Conservation (phyloP, 2,888 invertebrate genomes). For the Chromoteleia sp. region DNA sequence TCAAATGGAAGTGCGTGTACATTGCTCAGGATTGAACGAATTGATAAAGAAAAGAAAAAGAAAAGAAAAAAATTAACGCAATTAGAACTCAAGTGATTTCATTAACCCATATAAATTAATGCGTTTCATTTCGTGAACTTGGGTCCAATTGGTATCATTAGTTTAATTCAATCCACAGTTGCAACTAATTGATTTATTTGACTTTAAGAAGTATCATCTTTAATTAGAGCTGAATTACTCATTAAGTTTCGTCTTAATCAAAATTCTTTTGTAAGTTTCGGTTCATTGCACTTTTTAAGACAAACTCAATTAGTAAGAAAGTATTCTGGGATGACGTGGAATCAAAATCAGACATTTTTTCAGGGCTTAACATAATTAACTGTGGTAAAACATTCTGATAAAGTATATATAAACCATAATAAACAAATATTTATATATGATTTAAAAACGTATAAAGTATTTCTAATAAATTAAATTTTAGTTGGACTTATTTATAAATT, state of each 20-base stretch:
- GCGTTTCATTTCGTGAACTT: slow-evolving; percentile 44
- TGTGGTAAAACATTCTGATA: too few relatives aligned
- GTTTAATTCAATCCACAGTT: slow-evolving; percentile 57
- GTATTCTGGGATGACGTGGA: neutral
- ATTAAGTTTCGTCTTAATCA: slow-evolving; percentile 45
- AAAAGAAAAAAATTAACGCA: slow-evolving; percentile 31
- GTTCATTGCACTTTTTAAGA: slow-evolving; percentile 49
- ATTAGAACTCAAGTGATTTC: slow-evolving; percentile 46
- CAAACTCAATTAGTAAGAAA: neutral
- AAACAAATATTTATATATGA: too few relatives aligned
- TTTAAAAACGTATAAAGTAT: too few relatives aligned
- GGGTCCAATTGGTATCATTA: slow-evolving; percentile 59
- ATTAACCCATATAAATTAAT: slow-evolving; percentile 49
- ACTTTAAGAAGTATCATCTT: slow-evolving; percentile 46
- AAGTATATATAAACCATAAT: too few relatives aligned
- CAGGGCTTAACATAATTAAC: too few relatives aligned
- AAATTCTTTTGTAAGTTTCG: slow-evolving; percentile 46
- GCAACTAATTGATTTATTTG: slow-evolving; percentile 62
- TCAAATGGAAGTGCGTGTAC: slow-evolving; percentile 16
- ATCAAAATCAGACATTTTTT: too few relatives aligned
- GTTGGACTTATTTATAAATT: too few relatives aligned
- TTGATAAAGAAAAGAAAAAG: too few relatives aligned
- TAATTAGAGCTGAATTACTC: slow-evolving; percentile 58
- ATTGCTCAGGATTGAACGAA: slow-evolving; percentile 28
- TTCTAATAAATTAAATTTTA: too few relatives aligned